Percentiles rank a stretch among this genome's conserved stretches.
Conservation (phyloP, 2,888 invertebrate species). For the Cheilosia variabilis region DNA sequence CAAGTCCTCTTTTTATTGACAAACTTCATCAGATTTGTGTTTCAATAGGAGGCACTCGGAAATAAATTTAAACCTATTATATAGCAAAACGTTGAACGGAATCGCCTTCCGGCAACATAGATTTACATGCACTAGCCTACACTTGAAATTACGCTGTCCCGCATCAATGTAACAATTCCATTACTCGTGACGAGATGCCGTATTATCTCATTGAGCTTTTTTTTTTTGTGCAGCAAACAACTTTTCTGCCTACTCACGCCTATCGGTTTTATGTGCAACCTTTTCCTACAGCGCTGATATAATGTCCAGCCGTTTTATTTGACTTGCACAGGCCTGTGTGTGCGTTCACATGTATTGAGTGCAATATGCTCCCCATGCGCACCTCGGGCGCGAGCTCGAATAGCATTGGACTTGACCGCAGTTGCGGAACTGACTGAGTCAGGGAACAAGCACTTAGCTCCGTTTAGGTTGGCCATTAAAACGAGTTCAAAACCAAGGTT, state of each 20-base stretch:
- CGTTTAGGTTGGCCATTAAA: conserved; percentile 71
- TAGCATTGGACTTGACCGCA: conserved; percentile 76
- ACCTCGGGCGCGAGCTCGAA: conserved; percentile 35
- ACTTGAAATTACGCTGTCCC: neutral
- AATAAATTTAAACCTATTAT: neutral
- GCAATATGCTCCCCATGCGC: conserved; percentile 67
- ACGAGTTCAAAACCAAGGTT: conserved; percentile 76
- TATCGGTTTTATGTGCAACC: conserved; percentile 4
- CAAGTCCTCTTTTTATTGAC: too few species aligned
- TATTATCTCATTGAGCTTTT: conserved; percentile 35
- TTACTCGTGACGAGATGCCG: conserved; percentile 15
- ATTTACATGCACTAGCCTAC: conserved; percentile 23
- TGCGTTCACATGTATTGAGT: conserved; percentile 32
- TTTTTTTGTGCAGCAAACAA: neutral
- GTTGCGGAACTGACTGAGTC: conserved; percentile 75
- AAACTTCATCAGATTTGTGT: neutral
- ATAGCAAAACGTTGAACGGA: neutral
- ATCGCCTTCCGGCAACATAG: conserved; percentile 1
- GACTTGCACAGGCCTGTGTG: neutral
- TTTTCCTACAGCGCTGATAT: neutral
- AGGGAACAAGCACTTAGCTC: conserved; percentile 74
- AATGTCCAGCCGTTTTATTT: neutral
- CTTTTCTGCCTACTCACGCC: conserved; percentile 51
- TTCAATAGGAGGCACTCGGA: neutral
- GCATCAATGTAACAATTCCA: conserved; percentile 16